These are phyloP conservation scores for Crotalus horridus DNA, from an alignment of 2,113 vertebrate species.

Conservation along the genomic window DNA sequence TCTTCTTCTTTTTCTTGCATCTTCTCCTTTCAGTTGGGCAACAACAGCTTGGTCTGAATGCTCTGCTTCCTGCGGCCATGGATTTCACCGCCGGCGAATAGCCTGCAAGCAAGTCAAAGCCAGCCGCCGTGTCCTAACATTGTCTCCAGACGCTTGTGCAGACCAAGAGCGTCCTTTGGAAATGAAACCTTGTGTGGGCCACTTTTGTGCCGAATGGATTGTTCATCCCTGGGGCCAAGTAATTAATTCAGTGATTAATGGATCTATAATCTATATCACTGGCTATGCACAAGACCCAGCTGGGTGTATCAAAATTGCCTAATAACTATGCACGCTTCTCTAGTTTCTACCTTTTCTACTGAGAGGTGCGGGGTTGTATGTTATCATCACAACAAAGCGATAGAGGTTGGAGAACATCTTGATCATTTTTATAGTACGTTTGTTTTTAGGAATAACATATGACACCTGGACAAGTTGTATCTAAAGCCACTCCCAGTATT, in stretches of 20 bases:
- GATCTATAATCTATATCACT: rapidly evolving
- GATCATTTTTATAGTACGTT: background rate
- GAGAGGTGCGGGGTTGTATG: background rate
- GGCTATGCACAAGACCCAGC: background rate
- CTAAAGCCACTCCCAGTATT: background rate
- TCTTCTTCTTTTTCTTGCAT: background rate
- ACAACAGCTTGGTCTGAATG: constrained; percentile 77
- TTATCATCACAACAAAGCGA: background rate
- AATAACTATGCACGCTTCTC: background rate
- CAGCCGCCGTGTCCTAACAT: constrained; percentile 35
- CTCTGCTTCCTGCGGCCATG: constrained; percentile 76
- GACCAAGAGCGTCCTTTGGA: constrained; percentile 54
- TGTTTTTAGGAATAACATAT: background rate
- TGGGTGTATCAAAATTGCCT: background rate
- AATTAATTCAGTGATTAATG: rapidly evolving
- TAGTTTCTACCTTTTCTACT: background rate
- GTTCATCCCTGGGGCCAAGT: constrained; percentile 70
- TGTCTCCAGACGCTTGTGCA: constrained; percentile 55
- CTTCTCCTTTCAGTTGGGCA: constrained; percentile 71
- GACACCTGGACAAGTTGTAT: background rate
- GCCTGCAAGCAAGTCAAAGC: constrained; percentile 69
- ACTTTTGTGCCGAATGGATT: constrained; percentile 62
- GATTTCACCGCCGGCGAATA: constrained; percentile 73
- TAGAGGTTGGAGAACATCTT: background rate
- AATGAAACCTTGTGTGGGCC: constrained; percentile 64